These are phyloP conservation scores for Poecilia latipinna DNA, from an alignment of 2,113 vertebrate genomes.

Conservation along the genomic window DNA sequence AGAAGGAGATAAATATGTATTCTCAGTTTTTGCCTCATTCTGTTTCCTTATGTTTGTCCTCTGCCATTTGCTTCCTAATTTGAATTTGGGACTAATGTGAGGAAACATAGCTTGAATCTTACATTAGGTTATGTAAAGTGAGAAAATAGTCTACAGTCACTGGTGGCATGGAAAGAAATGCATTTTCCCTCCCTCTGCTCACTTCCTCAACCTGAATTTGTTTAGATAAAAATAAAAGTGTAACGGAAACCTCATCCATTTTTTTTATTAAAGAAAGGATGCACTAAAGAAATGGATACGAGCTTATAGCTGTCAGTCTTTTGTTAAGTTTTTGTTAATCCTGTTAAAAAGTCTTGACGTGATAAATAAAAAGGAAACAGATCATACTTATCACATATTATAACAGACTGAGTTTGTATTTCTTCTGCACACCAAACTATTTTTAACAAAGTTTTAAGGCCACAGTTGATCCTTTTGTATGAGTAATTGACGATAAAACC, in stretches of 20 bases:
- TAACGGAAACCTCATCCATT: neutral
- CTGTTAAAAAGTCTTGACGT: neutral
- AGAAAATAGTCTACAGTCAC: conserved; percentile 63
- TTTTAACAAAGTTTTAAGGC: conserved; percentile 33
- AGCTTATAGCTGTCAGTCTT: neutral
- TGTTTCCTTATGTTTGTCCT: conserved; percentile 20
- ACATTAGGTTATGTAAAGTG: conserved; percentile 47
- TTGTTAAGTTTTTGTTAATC: neutral
- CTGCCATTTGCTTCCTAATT: conserved; percentile 51
- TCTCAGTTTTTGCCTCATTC: conserved; percentile 1
- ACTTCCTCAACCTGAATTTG: neutral
- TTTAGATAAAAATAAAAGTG: conserved; percentile 20
- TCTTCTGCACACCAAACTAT: neutral
- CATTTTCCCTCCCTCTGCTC: neutral
- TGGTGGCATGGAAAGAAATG: conserved; percentile 43
- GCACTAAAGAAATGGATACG: neutral
- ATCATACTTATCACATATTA: neutral
- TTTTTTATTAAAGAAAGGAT: neutral
- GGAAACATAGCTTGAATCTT: conserved; percentile 39
- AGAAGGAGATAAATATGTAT: too few species aligned
- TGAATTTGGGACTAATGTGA: conserved; percentile 57
- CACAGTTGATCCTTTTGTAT: conserved; percentile 41
- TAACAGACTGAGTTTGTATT: neutral
- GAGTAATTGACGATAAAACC: conserved; percentile 48
- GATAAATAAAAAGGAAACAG: neutral